Evolutionary conservation across 2,113 vertebrate genomes (phyloP).

Genomic region (Hydrolagus affinis): DNA sequence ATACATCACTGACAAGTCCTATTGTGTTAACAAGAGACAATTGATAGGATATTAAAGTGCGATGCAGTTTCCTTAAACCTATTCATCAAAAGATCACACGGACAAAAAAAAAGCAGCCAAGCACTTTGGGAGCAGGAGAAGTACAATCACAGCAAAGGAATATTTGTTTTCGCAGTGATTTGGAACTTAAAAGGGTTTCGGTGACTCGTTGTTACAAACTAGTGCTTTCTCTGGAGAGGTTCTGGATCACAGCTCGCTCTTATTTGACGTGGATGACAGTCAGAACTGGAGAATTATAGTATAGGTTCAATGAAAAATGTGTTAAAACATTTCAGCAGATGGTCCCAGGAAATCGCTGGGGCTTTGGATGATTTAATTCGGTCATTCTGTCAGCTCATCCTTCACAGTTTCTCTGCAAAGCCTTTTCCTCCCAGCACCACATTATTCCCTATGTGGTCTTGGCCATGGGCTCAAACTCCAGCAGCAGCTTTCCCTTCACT

Average conservation of each 20-base stretch:
- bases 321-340: constrained; percentile 32
- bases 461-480: neutral
- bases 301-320: constrained; percentile 26
- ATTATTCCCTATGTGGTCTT: neutral
- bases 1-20: constrained; percentile 12
- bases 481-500: neutral
- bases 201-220: constrained; percentile 11
- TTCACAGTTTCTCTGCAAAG: constrained; percentile 19
- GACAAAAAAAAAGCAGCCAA: constrained; percentile 2
- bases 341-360: constrained; percentile 8
- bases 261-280: constrained; percentile 10
- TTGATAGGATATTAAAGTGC: constrained; percentile 3
- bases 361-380: constrained; percentile 20
- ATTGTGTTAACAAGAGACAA: neutral
- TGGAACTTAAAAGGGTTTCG: constrained; percentile 6
- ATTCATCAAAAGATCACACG: constrained; percentile 21
- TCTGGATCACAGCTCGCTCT: constrained; percentile 23
- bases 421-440: neutral
- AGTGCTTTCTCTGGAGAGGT: constrained; percentile 20
- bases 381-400: constrained; percentile 27
- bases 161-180: neutral
- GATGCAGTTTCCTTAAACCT: neutral
- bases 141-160: constrained; percentile 4
- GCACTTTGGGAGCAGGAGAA: neutral
- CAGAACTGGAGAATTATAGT: constrained; percentile 18